Evolutionary conservation across 2,797 vertebrate species (phyloP).

Genomic region (Sebastes hopkinsi): DNA sequence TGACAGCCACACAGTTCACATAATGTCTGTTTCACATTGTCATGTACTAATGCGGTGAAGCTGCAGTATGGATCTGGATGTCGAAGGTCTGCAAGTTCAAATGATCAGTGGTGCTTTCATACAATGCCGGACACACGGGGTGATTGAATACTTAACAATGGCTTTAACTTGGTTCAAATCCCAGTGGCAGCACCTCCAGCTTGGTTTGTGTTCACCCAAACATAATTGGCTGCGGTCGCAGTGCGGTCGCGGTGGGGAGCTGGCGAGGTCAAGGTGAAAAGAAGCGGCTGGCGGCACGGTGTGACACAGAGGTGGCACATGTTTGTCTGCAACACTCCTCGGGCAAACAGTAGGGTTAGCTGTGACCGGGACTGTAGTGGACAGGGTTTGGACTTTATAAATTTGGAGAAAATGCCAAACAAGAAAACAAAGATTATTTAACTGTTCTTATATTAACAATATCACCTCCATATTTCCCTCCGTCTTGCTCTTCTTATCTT

Average conservation of each 20-base stretch:
- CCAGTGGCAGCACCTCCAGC: slow-evolving; percentile 26
- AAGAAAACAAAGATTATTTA: background rate
- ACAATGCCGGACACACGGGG: slow-evolving; percentile 20
- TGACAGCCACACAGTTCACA: slow-evolving; percentile 23
- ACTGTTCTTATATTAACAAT: slow-evolving; percentile 2
- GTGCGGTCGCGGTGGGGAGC: slow-evolving; percentile 27
- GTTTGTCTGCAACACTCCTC: slow-evolving; percentile 16
- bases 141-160: slow-evolving; percentile 52
- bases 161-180: slow-evolving; percentile 35
- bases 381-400: background rate
- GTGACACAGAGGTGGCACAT: slow-evolving; percentile 34
- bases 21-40: slow-evolving; percentile 21
- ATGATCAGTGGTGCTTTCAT: slow-evolving; percentile 27
- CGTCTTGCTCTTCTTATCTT: background rate
- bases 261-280: slow-evolving; percentile 31
- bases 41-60: background rate
- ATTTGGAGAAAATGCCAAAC: background rate
- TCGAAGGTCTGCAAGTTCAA: slow-evolving; percentile 11
- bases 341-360: slow-evolving; percentile 18
- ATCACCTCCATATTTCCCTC: slow-evolving; percentile 10
- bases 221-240: slow-evolving; percentile 44
- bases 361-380: background rate
- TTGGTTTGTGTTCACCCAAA: slow-evolving; percentile 39
- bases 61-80: background rate
- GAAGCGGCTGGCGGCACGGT: slow-evolving; percentile 15